These are phyloP conservation scores for Arctia plantaginis DNA, from an alignment of 2,888 invertebrate species.

Conservation along the genomic window DNA sequence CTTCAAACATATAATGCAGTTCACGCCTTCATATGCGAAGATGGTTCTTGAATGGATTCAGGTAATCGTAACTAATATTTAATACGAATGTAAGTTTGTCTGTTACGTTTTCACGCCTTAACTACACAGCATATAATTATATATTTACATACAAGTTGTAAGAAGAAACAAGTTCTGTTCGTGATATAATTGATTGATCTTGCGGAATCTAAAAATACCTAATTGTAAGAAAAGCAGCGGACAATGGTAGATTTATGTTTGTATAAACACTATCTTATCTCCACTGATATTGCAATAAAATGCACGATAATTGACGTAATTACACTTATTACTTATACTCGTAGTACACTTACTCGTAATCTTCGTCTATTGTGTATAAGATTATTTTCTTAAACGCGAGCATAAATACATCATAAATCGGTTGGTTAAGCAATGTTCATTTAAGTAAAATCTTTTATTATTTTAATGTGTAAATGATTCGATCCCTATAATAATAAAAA, in stretches of 20 bases:
- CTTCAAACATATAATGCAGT: conserved; percentile 90
- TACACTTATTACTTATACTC: too few species aligned
- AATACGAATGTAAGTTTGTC: background rate
- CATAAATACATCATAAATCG: background rate
- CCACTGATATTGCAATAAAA: background rate
- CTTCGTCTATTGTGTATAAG: background rate
- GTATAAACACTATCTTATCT: background rate
- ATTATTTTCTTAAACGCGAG: background rate
- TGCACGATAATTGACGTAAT: background rate
- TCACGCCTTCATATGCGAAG: conserved; percentile 92
- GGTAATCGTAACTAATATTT: conserved; percentile 63
- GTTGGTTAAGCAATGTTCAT: too few species aligned
- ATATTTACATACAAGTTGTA: background rate
- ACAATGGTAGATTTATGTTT: too few species aligned
- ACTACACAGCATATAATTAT: background rate
- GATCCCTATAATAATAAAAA: too few species aligned
- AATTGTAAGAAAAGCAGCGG: too few species aligned
- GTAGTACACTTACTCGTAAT: background rate
- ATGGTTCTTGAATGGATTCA: conserved; percentile 91
- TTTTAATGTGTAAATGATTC: background rate
- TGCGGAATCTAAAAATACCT: too few species aligned
- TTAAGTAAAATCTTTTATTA: background rate
- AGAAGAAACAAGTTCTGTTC: background rate
- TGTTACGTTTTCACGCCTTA: background rate
- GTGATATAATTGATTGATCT: too few species aligned